These are phyloP conservation scores for Mimas tiliae DNA, from an alignment of 2,888 invertebrate genomes.

Conservation along the genomic window DNA sequence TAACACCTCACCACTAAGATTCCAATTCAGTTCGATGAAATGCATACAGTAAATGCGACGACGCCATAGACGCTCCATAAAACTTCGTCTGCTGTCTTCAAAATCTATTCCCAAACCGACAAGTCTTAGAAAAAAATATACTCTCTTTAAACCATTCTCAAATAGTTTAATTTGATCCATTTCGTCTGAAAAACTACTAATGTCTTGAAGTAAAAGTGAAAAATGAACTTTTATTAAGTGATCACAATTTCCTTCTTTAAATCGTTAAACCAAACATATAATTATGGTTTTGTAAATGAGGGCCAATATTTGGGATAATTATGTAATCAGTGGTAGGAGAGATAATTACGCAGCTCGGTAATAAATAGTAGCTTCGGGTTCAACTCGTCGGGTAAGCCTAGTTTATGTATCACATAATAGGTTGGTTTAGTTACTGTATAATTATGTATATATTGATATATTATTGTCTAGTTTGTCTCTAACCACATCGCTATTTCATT, in stretches of 20 bases:
- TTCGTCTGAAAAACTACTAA: slow-evolving; percentile 20
- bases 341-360: slow-evolving; percentile 12
- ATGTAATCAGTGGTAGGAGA: slow-evolving; percentile 10
- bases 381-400: not conserved
- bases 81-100: slow-evolving; percentile 40
- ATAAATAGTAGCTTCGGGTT: not conserved
- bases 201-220: not conserved
- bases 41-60: slow-evolving; percentile 44
- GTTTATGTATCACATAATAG: slow-evolving; percentile 4
- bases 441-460: too few relatives aligned
- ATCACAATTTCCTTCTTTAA: not conserved
- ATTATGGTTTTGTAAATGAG: slow-evolving; percentile 8
- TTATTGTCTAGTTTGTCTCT: too few relatives aligned
- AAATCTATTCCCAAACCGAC: slow-evolving; percentile 44
- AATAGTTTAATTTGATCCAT: slow-evolving; percentile 41
- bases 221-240: not conserved
- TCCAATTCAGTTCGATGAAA: slow-evolving; percentile 37
- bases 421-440: too few relatives aligned
- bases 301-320: slow-evolving; percentile 15
- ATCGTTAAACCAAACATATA: slow-evolving; percentile 1
- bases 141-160: slow-evolving; percentile 42
- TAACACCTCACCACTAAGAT: slow-evolving; percentile 38
- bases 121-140: slow-evolving; percentile 39
- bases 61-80: slow-evolving; percentile 38
- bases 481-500: too few relatives aligned